These are phyloP conservation scores for Sialia sialis DNA, from an alignment of 2,113 vertebrate species.

Conservation along the genomic window DNA sequence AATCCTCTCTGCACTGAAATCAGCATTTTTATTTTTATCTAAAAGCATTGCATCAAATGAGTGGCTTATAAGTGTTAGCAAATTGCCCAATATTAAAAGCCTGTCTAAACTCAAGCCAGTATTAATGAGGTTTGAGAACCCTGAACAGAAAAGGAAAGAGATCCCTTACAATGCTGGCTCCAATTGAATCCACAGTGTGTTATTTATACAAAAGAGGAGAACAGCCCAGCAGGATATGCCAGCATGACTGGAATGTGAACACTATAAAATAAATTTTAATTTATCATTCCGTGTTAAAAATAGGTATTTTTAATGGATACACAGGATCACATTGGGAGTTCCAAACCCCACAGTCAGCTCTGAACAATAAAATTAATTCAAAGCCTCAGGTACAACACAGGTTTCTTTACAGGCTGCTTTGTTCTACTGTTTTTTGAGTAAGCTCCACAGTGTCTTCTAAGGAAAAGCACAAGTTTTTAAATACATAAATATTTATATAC, in stretches of 20 bases:
- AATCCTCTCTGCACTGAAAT: constrained; percentile 10
- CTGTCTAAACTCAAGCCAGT: constrained; percentile 22
- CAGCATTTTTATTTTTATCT: constrained; percentile 14
- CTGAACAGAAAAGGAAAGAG: constrained; percentile 9
- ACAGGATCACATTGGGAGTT: background rate
- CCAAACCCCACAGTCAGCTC: background rate
- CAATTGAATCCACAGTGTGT: background rate
- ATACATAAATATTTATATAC: background rate
- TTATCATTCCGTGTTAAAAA: background rate
- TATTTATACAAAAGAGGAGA: constrained; percentile 2
- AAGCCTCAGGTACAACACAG: background rate
- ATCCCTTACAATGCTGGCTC: background rate
- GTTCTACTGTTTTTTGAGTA: background rate
- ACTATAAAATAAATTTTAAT: background rate
- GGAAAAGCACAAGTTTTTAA: background rate
- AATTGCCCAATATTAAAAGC: background rate
- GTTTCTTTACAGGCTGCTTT: background rate
- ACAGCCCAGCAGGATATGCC: background rate
- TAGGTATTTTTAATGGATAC: background rate
- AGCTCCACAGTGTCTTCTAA: background rate
- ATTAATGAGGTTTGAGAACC: background rate
- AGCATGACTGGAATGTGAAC: background rate
- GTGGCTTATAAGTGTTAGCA: background rate
- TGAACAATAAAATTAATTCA: background rate
- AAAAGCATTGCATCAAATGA: background rate